Conservation (phyloP, 2,888 invertebrate species). For the Palloptera scutellata region DNA sequence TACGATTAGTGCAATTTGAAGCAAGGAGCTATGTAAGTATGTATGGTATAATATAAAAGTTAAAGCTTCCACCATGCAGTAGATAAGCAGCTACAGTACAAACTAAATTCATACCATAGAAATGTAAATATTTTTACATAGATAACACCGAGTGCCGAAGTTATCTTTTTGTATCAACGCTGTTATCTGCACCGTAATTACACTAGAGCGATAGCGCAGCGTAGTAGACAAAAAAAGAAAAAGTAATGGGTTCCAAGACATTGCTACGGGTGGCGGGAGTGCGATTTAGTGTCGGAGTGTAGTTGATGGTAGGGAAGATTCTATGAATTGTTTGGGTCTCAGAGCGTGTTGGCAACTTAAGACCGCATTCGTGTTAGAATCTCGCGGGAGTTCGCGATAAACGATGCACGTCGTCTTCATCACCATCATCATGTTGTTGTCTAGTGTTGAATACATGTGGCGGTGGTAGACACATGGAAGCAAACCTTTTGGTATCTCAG, state of each 20-base stretch:
- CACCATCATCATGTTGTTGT: constrained; percentile 7
- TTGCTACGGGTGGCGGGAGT: neutral
- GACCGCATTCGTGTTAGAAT: constrained; percentile 29
- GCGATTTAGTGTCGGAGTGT: no score
- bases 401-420: neutral
- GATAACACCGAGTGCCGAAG: constrained; percentile 40
- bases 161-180: constrained; percentile 7
- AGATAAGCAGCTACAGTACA: no score
- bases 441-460: neutral
- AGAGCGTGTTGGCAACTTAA: constrained; percentile 44
- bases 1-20: no score
- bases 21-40: no score
- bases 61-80: no score
- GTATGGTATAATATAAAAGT: no score
- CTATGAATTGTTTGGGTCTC: constrained; percentile 13
- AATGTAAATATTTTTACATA: constrained; percentile 56
- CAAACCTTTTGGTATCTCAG: constrained; percentile 35
- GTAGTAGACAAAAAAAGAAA: constrained; percentile 19
- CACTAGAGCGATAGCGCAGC: neutral
- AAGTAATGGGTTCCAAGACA: constrained; percentile 32
- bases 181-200: constrained; percentile 10
- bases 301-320: neutral
- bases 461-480: neutral
- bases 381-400: constrained; percentile 40
- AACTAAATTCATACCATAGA: constrained; percentile 35